These are phyloP conservation scores for Malthinus seriepunctatus DNA, from an alignment of 2,888 invertebrate genomes.

Conservation along the genomic window DNA sequence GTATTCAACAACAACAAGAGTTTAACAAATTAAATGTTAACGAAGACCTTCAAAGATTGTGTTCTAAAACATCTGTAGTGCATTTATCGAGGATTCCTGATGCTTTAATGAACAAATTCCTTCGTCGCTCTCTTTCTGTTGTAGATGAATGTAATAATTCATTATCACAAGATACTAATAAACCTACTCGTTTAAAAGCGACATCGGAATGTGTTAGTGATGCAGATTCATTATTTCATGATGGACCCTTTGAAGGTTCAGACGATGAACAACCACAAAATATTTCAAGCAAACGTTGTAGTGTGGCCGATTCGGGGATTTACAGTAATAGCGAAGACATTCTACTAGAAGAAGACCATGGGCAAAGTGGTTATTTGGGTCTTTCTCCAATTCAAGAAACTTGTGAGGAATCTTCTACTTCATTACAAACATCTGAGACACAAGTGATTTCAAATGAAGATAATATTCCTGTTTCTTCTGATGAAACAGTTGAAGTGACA, in stretches of 20 bases:
- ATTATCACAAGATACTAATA: background rate
- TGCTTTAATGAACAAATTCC: conserved; percentile 5
- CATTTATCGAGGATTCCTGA: conserved; percentile 1
- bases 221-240: conserved; percentile 22
- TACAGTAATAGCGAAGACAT: background rate
- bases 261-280: conserved; percentile 1
- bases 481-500: background rate
- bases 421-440: background rate
- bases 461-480: background rate
- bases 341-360: background rate
- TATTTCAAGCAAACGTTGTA: background rate
- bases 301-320: conserved; percentile 17
- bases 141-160: conserved; percentile 1
- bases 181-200: background rate
- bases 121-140: background rate
- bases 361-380: too few relatives aligned
- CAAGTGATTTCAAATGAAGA: background rate
- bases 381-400: too few relatives aligned
- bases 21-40: background rate
- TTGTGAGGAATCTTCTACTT: background rate
- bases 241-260: background rate
- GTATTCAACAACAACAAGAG: background rate
- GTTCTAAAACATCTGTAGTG: conserved; percentile 7
- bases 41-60: background rate
- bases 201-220: conserved; percentile 17